A percentile compares a stretch with the other conserved stretches of the same genome.
phyloP scores from a whole-genome alignment of 2,113 vertebrate species.

The Cottus gobio region DNA sequence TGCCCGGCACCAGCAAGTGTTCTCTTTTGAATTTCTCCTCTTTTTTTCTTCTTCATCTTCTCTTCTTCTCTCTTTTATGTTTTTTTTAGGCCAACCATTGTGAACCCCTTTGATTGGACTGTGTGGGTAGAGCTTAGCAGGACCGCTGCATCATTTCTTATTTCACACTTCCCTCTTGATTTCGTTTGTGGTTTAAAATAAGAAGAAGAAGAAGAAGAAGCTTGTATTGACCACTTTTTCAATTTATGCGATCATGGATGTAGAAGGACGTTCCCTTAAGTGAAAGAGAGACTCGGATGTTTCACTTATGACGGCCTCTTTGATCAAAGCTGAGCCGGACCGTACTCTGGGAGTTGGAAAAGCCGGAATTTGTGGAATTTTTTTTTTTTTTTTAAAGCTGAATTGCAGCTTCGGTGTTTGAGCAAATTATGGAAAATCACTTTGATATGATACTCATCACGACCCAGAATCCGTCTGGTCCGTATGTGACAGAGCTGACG shows the following conservation, averaged over 20 bases:
- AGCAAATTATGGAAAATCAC: neutral
- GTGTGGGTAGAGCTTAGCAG: constrained; percentile 65
- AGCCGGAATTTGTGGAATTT: constrained; percentile 2
- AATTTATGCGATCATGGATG: constrained; percentile 32
- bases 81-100: constrained; percentile 56
- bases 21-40: constrained; percentile 58
- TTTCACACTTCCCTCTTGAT: constrained; percentile 62
- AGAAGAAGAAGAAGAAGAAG: neutral
- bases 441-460: constrained; percentile 18
- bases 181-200: neutral
- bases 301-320: constrained; percentile 26
- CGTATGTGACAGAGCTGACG: constrained; percentile 1
- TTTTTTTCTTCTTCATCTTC: constrained; percentile 6
- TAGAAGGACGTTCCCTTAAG: neutral
- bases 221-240: constrained; percentile 29
- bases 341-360: neutral
- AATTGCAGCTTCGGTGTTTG: constrained; percentile 27
- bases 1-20: constrained; percentile 63
- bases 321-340: constrained; percentile 16
- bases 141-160: constrained; percentile 57
- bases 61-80: constrained; percentile 37
- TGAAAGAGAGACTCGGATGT: constrained; percentile 13
- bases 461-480: neutral
- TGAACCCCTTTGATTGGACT: constrained; percentile 61
- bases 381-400: constrained; percentile 37